phyloP scores from a whole-genome alignment of 2,888 invertebrate genomes.

The Steinernema scapterisci region DNA sequence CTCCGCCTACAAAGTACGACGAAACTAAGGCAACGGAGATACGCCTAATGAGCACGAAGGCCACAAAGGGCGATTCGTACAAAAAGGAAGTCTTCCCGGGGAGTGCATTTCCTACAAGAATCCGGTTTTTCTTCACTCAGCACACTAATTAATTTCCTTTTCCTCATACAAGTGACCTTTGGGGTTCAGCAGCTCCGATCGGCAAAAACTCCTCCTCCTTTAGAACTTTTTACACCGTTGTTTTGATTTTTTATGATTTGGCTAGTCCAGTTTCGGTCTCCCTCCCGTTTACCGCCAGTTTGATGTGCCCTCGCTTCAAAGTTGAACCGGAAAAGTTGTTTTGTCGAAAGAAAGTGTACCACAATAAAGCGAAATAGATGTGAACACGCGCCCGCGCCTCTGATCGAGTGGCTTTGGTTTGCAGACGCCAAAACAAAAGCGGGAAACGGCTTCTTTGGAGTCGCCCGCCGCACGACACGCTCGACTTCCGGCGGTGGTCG shows the following conservation, averaged over 20 bases:
- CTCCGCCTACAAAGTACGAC: not conserved
- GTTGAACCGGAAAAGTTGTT: not conserved
- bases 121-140: too few species aligned
- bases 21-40: not conserved
- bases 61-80: not conserved
- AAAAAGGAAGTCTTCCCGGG: not conserved
- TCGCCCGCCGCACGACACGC: too few species aligned
- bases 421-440: not conserved
- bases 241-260: too few species aligned
- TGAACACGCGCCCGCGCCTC: not conserved
- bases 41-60: not conserved
- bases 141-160: too few species aligned
- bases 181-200: too few species aligned
- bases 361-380: not conserved
- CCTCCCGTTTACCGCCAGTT: not conserved
- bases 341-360: not conserved
- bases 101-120: too few species aligned
- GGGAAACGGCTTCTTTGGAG: too few species aligned
- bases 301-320: not conserved
- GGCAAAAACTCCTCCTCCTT: too few species aligned
- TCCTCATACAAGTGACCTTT: too few species aligned
- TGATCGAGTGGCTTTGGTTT: not conserved
- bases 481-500: too few species aligned
- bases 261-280: too few species aligned
- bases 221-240: too few species aligned